Evolutionary conservation across 1,140 invertebrate species (phyloP), one percentile per base, ranked within the genome.

Genomic region (Hycleus phaleratus): DNA sequence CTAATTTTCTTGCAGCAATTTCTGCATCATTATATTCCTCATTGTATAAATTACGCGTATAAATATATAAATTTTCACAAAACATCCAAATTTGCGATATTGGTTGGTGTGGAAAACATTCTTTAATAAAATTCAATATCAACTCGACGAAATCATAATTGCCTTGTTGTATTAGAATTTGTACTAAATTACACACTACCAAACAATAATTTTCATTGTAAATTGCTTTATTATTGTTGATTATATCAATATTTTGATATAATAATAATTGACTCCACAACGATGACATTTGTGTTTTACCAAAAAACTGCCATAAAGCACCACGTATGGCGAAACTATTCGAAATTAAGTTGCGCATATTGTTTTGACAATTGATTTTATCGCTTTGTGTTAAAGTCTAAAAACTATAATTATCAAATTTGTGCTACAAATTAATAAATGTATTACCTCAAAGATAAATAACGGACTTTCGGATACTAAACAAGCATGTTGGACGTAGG

Each of bases 221-320:
- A 56, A 84, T 82, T 56, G 82, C 79, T 59, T 79, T 73, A 51
- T 66, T 67, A 72, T 46, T 75, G 76, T 46, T 76, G 77, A 38
- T 55, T 60, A 59, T 81, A 80, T 79, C 77, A 1, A 82, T 80
- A 66, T 90, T 88, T 8, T 90, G 77, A 62, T 88, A 81, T 0
- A 95, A 75, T 11, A 93, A 73, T 12, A 93, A 68, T 69, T 93
- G 90, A 45, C 85, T 85, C 68, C 82, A 87, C 38, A 93, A 74
- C 0, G 85, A 85, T 0, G 84, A 83, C 79, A 92, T 86, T 73
- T 90, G 88, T 38, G 83, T 85, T 72, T 91, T 88, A 0, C 92
- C 92, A 72, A 93, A 95, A 51, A 91, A 81, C 9, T 83, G 78
- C 91, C 91, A 95, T 0, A 95, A 75, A 0, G 88, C 86, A 2